Evolutionary conservation across 2,888 invertebrate species (phyloP), one percentile per base, ranked within the genome.

Genomic region (Macrophya alboannulata): DNA sequence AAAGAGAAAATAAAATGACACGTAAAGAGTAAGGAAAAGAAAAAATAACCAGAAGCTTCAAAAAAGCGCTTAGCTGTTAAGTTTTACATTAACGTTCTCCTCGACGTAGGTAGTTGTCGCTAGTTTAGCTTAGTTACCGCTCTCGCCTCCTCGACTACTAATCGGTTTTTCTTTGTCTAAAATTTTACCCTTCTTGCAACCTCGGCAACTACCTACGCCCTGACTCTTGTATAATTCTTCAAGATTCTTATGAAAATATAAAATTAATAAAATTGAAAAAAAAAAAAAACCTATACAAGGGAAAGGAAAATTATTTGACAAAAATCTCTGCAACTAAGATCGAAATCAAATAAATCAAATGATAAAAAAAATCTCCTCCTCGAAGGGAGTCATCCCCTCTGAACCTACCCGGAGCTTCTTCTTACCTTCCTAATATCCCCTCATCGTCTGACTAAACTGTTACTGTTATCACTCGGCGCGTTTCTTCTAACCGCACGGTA

Each of bases 371-470:
- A 62, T 62, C 2, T 25, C 10, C 25, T 68, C 25, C 12, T 17
- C 37, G 37, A 68, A 37, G 37, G 31, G 17, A 37, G 25, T 68
- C 37, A 31, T 1, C 6, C 31, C 5, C 12, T 10, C 17, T 21
- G 12, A 62, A 62, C 62, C 62, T 25, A 2, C 9, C 62, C 62
- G 25, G 37, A 68, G 37, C 37, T 68, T 68, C 37, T 68, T 68
- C 37, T 68, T 68, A 68, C 68, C 37, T 68, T 37, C 68, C 51
- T 62, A 59, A 40, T 81, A 51, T 51, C 62, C 62, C 40, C 62
- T 31, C 62, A 43, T 43, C 40, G 83, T 83, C 83, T 37, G 83
- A 83, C 83, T 68, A 68, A 48, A 83, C 83, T 65, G 68, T 83
- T 71, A 59, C 48, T 68, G 48, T 83, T 83, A 83, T 68, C 68